Evolutionary conservation across 2,113 vertebrate genomes (phyloP), one percentile per base, ranked within the genome.

Genomic region (Pagrus major): DNA sequence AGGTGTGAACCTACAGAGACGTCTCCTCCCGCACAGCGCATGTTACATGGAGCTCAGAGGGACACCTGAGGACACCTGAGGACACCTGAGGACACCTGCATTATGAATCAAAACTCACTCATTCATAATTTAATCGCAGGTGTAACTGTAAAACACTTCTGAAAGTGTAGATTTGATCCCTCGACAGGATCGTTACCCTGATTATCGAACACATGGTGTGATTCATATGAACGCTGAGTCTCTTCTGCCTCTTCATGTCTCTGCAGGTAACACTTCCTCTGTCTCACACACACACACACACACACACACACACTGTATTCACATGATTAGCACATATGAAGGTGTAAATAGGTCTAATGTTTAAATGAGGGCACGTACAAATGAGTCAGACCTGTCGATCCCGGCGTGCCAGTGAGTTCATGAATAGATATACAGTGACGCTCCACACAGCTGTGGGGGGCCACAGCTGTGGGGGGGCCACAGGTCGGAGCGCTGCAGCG

Each of bases 71-170:
- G n/a, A n/a, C n/a, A n/a, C n/a, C n/a, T 0, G 12, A 23, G 47
- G 14, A 2, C 23, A 71, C 31, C 67, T 27, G 67, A 69, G 55
- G 56, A 74, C 18, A 16, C 14, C 35, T 16, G 25, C 59, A 31
- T 49, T 3, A 41, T 54, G 23, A 49, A 49, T 72, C 68, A 23
- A 5, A 11, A 27, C 27, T 27, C 9, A n/a, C 41, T 70, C 71
- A 54, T 75, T 80, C 27, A 76, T 70, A 16, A 71, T 80, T 46
- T 6, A 70, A 31, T 1, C 0, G 46, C 23, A 37, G 20, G 41
- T 23, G 20, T 23, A 70, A 8, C 3, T 37, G 52, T 9, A 18
- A 49, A 2, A 41, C 41, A 23, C 18, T 42, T 33, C 42, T 31
- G 16, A 58, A 37, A 27, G 6, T 35, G n/a, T 25, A 44, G 31